Evolutionary conservation across 2,113 vertebrate species (phyloP).

Genomic region (Poicephalus gulielmi): DNA sequence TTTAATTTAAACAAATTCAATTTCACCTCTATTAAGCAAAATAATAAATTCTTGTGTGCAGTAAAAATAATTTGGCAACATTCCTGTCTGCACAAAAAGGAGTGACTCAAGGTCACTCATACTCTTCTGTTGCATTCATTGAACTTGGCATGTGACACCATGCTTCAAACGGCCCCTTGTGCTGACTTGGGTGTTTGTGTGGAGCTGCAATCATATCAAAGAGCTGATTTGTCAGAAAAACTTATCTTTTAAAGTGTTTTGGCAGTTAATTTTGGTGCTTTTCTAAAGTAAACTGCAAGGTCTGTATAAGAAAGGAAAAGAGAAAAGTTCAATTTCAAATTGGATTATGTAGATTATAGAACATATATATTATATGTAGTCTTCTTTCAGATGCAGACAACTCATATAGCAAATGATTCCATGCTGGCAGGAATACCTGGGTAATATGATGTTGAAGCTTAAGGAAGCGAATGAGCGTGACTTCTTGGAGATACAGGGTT

Average conservation of each 20-base stretch:
- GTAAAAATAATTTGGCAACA: neutral
- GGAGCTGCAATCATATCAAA: neutral
- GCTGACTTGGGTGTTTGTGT: neutral
- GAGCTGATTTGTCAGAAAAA: neutral
- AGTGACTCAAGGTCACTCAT: neutral
- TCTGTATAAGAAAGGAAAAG: neutral
- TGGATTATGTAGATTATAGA: neutral
- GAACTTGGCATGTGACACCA: neutral
- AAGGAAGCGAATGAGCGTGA: neutral
- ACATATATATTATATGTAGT: too few relatives aligned
- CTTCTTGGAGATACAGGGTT: neutral
- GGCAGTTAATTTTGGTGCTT: neutral
- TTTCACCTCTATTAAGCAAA: neutral
- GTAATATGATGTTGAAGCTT: neutral
- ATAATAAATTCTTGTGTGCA: neutral
- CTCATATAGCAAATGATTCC: neutral
- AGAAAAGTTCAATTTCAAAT: neutral
- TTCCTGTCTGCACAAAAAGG: neutral
- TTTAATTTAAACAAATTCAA: neutral
- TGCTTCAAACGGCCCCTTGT: neutral
- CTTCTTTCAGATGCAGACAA: neutral
- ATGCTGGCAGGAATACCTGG: neutral
- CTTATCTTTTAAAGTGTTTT: neutral
- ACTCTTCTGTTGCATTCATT: neutral
- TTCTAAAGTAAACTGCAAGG: neutral